These are phyloP conservation scores for Corapipo altera DNA, from an alignment of 2,113 vertebrate genomes.

Conservation along the genomic window DNA sequence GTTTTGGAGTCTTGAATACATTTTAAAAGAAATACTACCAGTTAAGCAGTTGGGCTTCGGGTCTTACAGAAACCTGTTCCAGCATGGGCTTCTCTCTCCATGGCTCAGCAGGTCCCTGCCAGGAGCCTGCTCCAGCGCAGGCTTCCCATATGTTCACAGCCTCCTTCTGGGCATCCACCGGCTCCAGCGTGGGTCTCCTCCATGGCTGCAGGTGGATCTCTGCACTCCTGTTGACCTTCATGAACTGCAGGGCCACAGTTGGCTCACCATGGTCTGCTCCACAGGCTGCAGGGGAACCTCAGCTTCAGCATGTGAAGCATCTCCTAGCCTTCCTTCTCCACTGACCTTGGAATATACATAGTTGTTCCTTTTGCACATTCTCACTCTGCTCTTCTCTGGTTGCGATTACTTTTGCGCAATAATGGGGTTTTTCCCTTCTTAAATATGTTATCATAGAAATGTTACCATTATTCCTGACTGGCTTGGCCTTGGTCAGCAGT, in stretches of 20 bases:
- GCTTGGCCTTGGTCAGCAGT: neutral
- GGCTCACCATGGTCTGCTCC: neutral
- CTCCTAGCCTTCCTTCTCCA: neutral
- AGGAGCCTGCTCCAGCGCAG: neutral
- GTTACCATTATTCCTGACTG: neutral
- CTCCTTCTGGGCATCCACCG: neutral
- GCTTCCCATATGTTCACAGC: neutral
- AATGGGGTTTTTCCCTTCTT: neutral
- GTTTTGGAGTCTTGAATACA: neutral
- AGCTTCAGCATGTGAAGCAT: neutral
- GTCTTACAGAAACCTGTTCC: neutral
- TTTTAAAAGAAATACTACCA: neutral
- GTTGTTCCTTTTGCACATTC: neutral
- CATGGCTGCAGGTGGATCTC: neutral
- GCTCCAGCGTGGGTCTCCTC: neutral
- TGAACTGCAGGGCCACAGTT: neutral
- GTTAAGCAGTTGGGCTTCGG: neutral
- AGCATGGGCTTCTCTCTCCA: neutral
- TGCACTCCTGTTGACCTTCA: rapidly evolving
- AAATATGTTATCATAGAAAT: neutral
- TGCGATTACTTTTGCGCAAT: rapidly evolving
- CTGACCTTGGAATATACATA: neutral
- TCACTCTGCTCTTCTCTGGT: neutral
- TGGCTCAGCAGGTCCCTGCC: neutral
- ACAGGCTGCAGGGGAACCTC: neutral